Conservation (phyloP, 2,113 vertebrate genomes). For the pig (Sus scrofa) region T2T-Sscrofa CM000812.6:7563501-7564000, state of each 20-base stretch:
- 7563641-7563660: neutral
- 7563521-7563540: too few species aligned
- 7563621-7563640: neutral
- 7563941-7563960: neutral
- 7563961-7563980: neutral
- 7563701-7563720: neutral
- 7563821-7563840: neutral
- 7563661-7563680: neutral
- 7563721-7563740: neutral
- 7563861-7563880: rapidly evolving
- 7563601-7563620: neutral
- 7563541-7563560: too few species aligned
- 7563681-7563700: neutral
- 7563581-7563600: too few species aligned
- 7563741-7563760: neutral
- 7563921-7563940: neutral
- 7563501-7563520: too few species aligned
- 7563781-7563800: neutral
- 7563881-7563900: neutral
- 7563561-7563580: too few species aligned
- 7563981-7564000: neutral
- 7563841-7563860: neutral
- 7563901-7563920: neutral
- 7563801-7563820: neutral
- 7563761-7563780: neutral